A percentile compares a stretch with the other conserved stretches of the same genome.
Evolutionary conservation across 2,888 invertebrate genomes (phyloP).

Genomic region (Tipula confusa): DNA sequence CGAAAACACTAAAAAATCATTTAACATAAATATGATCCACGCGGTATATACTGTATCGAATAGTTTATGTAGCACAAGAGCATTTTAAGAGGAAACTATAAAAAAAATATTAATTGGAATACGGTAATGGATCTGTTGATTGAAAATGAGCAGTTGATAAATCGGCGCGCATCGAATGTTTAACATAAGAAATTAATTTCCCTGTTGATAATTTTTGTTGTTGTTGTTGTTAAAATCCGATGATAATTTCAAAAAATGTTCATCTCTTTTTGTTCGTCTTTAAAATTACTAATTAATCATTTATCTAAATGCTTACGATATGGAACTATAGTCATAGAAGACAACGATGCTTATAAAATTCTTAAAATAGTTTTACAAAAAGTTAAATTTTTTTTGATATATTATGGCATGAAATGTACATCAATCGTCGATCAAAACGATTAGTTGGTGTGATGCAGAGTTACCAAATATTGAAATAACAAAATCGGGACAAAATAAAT

Average conservation of each 20-base stretch:
- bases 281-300: conserved; percentile 15
- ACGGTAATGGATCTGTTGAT: background rate
- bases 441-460: background rate
- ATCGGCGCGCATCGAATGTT: background rate
- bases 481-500: no score
- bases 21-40: background rate
- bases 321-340: background rate
- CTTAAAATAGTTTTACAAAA: background rate
- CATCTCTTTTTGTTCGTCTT: background rate
- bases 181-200: background rate
- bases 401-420: background rate
- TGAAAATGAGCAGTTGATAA: conserved; percentile 1
- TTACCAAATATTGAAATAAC: no score
- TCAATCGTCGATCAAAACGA: background rate
- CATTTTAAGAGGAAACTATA: background rate
- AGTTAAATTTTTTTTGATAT: background rate
- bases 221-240: no score
- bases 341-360: background rate
- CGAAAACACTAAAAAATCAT: background rate
- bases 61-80: background rate
- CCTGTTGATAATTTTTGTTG: background rate
- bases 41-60: background rate
- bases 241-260: background rate
- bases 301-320: background rate
- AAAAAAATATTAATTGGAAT: background rate